These are phyloP conservation scores for Chirona hameri DNA, from an alignment of 2,888 invertebrate species.

Conservation along the genomic window DNA sequence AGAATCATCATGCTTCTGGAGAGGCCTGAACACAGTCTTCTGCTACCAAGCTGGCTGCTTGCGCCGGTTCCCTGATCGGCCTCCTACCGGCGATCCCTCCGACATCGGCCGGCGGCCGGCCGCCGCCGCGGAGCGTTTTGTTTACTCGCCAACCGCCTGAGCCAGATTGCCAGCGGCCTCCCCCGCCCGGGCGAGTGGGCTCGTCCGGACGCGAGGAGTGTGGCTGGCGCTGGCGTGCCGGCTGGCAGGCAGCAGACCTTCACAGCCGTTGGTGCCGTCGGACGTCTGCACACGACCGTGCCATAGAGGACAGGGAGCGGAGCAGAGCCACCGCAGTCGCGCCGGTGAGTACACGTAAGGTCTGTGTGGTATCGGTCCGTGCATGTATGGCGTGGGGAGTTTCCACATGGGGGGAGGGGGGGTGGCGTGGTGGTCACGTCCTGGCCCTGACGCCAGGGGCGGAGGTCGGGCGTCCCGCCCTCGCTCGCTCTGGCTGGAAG, in stretches of 20 bases:
- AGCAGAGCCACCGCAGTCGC: not conserved
- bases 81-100: not conserved
- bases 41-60: not conserved
- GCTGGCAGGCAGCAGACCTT: slow-evolving; percentile 6
- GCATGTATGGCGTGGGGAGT: no score
- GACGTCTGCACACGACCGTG: not conserved
- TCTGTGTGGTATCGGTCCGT: no score
- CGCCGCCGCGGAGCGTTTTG: not conserved
- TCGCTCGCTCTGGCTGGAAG: no score
- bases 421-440: no score
- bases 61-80: not conserved
- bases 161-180: slow-evolving; percentile 13
- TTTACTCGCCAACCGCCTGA: slow-evolving; percentile 1
- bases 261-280: not conserved
- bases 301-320: not conserved
- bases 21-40: not conserved
- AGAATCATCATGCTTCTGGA: not conserved
- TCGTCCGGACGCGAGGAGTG: not conserved
- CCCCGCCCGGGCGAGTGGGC: not conserved
- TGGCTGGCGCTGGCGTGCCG: not conserved
- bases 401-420: no score
- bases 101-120: not conserved
- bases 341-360: not conserved
- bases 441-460: no score
- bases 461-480: no score